Percentiles rank a stretch among this genome's conserved stretches.
phyloP scores from a whole-genome alignment of 2,113 vertebrate species.

The Arizona elegans region DNA sequence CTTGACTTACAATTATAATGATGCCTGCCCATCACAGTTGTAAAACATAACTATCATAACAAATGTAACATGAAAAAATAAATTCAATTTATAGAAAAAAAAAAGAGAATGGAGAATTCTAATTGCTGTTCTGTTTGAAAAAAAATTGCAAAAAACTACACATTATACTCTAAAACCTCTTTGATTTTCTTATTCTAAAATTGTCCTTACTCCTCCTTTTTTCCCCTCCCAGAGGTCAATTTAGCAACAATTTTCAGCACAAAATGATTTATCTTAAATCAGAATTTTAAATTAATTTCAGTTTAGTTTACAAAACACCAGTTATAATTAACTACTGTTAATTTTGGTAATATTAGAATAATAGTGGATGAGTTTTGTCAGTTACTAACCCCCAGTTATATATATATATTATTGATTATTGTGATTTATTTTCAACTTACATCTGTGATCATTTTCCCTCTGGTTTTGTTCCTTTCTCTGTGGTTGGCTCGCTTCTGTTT shows the following conservation, averaged over 20 bases:
- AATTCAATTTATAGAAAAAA: background rate
- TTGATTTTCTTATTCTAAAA: background rate
- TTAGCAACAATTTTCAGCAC: background rate
- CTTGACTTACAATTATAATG: background rate
- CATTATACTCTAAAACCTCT: background rate
- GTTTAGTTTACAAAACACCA: background rate
- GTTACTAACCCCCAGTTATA: slow-evolving; percentile 5
- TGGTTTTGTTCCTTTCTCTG: slow-evolving; percentile 97
- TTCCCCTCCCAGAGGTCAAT: background rate
- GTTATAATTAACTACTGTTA: background rate
- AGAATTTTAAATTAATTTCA: background rate
- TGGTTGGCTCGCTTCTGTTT: slow-evolving; percentile 96
- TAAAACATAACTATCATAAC: background rate
- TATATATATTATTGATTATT: background rate
- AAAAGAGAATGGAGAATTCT: background rate
- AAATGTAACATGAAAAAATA: background rate
- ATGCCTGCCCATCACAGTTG: background rate
- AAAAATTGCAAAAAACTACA: background rate
- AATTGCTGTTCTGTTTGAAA: background rate
- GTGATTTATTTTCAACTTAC: slow-evolving; percentile 75
- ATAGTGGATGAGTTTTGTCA: fast-evolving
- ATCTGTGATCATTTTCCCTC: slow-evolving; percentile 98
- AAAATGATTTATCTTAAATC: background rate
- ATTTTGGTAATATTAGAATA: background rate
- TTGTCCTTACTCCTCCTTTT: background rate